Evolutionary conservation across 2,888 invertebrate species (phyloP), one percentile per base, ranked within the genome.

Genomic region (Anagyrus pseudococci): DNA sequence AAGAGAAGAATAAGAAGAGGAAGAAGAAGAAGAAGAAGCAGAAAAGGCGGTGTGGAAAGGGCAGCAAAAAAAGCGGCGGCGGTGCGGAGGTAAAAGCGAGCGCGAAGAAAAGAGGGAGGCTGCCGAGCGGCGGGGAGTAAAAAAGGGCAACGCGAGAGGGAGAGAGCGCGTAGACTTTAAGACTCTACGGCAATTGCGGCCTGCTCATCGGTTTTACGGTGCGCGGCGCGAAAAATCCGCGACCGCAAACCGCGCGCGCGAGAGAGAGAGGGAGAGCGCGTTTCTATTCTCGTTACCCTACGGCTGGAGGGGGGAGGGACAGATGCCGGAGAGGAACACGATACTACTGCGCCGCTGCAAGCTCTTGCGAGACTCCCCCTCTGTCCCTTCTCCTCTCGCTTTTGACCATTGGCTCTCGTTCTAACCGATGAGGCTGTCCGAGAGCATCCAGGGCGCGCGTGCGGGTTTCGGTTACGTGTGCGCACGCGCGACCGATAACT

Each of bases 201-300:
- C n/a, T n/a, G n/a, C n/a, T n/a, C 44, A 33, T 26, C 44, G 55
- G 25, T 29, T 46, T 55, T 25, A 52, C 41, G 52, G 41, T 13
- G 25, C 48, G 26, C 48, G n/a, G n/a, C n/a, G 58, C 58, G 49
- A 58, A 58, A 58, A 58, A 58, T 58, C 48, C 19, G n/a, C 54
- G 62, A 69, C 71, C 72, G 70, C 75, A 73, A 74, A 72, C 70
- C 73, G 73, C 71, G 71, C 69, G 67, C 41, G 62, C 47, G 58
- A 13, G 8, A 33, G 6, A 6, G 33, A n/a, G 33, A 8, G 10
- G 41, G 4, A n/a, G 41, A 10, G 41, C 4, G 68, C 69, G 68
- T 74, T 74, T 75, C 78, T 78, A 79, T 79, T 79, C 73, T 77
- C 70, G 62, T 57, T 52, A 10, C 17, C 17, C 4, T 4, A 10